phyloP scores from a whole-genome alignment of 23 tunicate genomes.

The Ascidia mentula region DNA sequence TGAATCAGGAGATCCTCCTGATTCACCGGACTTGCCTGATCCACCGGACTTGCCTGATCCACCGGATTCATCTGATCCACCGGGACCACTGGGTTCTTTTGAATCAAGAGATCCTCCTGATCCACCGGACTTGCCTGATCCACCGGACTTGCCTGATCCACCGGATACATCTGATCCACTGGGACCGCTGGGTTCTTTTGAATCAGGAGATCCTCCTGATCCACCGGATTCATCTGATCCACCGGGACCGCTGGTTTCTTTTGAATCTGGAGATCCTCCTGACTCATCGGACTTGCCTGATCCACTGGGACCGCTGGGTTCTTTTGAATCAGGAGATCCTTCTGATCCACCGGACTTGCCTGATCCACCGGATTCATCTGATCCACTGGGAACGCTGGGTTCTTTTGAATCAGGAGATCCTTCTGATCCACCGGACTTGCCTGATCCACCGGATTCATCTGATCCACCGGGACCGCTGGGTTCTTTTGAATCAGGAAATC shows the following conservation, averaged over 20 bases:
- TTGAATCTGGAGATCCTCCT: background rate
- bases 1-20: background rate
- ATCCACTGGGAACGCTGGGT: background rate
- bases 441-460: background rate
- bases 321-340: background rate
- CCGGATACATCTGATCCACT: too few species aligned
- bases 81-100: background rate
- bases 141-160: background rate
- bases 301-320: background rate
- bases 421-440: background rate
- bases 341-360: background rate
- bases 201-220: too few species aligned
- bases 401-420: background rate
- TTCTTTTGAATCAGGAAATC: background rate
- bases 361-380: background rate
- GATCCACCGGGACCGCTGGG: background rate
- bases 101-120: too few species aligned
- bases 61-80: background rate
- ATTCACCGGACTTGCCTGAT: too few species aligned
- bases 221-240: background rate
- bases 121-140: background rate
- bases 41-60: background rate
- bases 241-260: background rate
- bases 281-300: background rate
- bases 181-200: too few species aligned